Evolutionary conservation across 2,113 vertebrate species (phyloP), one percentile per base, ranked within the genome.

Genomic region (Paraplagusia blochii): DNA sequence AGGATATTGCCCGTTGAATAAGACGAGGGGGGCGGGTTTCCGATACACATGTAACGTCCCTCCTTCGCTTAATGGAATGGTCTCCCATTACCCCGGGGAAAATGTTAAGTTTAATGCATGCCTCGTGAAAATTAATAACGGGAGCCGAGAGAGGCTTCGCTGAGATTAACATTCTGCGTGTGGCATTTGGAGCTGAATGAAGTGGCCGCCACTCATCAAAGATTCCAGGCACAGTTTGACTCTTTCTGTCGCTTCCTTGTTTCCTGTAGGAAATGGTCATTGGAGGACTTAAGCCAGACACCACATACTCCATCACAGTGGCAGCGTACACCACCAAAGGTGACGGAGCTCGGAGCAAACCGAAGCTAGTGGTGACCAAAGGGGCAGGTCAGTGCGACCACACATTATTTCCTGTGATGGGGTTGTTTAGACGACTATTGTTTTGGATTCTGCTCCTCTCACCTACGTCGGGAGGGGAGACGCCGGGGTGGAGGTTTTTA

Each of bases 241-340:
- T 53, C 19, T 69, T 57, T 53, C 16, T 72, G 17, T 81, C 49
- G 77, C 34, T 65, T 58, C 39, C 48, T 12, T 77, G 34, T 76
- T 45, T 68, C 13, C 0, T 43, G 9, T 83, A 99, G 97, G 97
- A 99, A 74, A 97, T 99, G 95, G 53, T 95, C 84, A 95, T 99
- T 65, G 88, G 92, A 74, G 92, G 95, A 68, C 90, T 99, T 49
- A 93, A 96, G 87, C 93, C 97, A 0, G 95, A 99, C 88, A 99
- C 95, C 33, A 87, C 92, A 3, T 99, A 98, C 77, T 99, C 96
- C 77, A 90, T 99, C 83, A 98, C 95, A 0, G 97, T 99, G 65
- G 96, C 97, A 3, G 97, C 97, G 5, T 99, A 99, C 88, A 99
- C 97, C 83, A 97, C 96, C 91, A 99, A 99, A 78, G 97, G 97